Base-by-base conservation (phyloP, 1,140 invertebrate species). In the Listronotus bonariensis region DNA sequence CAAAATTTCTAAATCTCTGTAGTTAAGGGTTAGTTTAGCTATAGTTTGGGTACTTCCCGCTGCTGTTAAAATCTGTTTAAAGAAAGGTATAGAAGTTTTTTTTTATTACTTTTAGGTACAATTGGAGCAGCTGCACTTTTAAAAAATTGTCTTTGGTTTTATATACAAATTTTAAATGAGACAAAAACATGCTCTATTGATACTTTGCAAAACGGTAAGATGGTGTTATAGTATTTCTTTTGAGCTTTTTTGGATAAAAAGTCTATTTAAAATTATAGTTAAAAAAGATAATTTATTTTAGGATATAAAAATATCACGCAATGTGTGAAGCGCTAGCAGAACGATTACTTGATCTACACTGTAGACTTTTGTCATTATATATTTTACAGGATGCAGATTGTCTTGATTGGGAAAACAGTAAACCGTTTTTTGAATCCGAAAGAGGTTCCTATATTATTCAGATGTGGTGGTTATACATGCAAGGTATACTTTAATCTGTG, bases 391-490 rank as follows among this genome's bases (percentile, higher is more conserved):
- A 92, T 77, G 86, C 87, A 0, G 87, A 89, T 42, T 89, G 87
- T 9, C 79, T 91, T 10, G 83, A 83, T 73, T 92, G 85, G 89
- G 85, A 85, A 69, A 84, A 78, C 61, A 76, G 77, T 6, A 84
- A 83, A 60, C 78, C 82, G 2, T 88, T 85, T 71, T 88, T 80
- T 68, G 88, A 90, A 76, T 86, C 82, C 8, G 88, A 91, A 69
- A 77, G 87, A 31, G 89, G 88, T 1, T 90, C 90, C 1, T 90
- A 89, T 43, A 86, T 87, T 5, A 83, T 92, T 48, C 90, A 92
- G 76, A 92, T 92, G 84, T 93, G 91, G 91, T 89, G 89, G 87
- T 80, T 92, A 4, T 92, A 92, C 72, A 90, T 93, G 87, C 85
- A 90, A 81, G 89, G 90, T 87, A 76, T 10, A 7, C 3, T 36